These are phyloP conservation scores for Cryptophagus acutangulus DNA, from an alignment of 2,888 invertebrate species.

Conservation along the genomic window DNA sequence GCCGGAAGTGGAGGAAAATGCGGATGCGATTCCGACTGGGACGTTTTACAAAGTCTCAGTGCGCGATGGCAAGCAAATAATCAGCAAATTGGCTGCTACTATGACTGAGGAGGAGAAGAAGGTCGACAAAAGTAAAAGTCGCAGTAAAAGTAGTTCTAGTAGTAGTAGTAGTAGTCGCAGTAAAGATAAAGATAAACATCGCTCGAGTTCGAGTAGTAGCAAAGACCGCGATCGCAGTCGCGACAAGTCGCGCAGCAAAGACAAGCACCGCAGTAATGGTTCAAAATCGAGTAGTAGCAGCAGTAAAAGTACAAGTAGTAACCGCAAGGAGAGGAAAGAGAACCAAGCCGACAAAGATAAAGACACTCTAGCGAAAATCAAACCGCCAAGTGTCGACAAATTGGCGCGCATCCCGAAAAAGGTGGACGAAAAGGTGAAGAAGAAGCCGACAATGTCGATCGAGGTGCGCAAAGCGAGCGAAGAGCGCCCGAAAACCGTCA, in stretches of 20 bases:
- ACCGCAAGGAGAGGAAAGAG: slow-evolving; percentile 48
- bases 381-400: slow-evolving; percentile 65
- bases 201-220: slow-evolving; percentile 39
- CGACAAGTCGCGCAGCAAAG: slow-evolving; percentile 35
- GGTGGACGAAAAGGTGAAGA: slow-evolving; percentile 50
- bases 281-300: slow-evolving; percentile 36
- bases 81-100: slow-evolving; percentile 52
- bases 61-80: slow-evolving; percentile 67
- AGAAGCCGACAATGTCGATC: slow-evolving; percentile 75
- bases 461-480: slow-evolving; percentile 70
- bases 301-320: slow-evolving; percentile 39
- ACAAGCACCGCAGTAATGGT: slow-evolving; percentile 35
- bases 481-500: slow-evolving; percentile 81
- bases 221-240: slow-evolving; percentile 42
- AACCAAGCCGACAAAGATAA: slow-evolving; percentile 63
- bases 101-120: slow-evolving; percentile 20
- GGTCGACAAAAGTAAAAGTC: slow-evolving; percentile 18
- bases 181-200: slow-evolving; percentile 32
- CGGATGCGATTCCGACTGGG: slow-evolving; percentile 29
- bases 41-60: slow-evolving; percentile 60
- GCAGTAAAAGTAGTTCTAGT: slow-evolving; percentile 22
- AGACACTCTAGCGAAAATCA: slow-evolving; percentile 61
- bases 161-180: slow-evolving; percentile 31
- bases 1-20: slow-evolving; percentile 13
- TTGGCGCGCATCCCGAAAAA: slow-evolving; percentile 76